Evolutionary conservation across 2,888 invertebrate genomes (phyloP).

Genomic region (Leucophora obtusa): DNA sequence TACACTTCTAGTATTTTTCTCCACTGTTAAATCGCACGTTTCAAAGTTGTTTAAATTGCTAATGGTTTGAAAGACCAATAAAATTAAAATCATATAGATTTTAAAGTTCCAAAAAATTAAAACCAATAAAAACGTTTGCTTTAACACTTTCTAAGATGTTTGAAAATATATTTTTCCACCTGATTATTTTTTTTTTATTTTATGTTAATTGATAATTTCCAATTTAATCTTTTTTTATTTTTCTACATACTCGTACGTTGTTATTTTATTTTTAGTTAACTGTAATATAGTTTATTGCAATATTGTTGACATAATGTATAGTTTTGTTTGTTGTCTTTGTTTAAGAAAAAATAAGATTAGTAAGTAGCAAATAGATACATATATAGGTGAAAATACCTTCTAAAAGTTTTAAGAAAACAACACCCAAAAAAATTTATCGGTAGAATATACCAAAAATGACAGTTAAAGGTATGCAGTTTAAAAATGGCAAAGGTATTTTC

Average conservation of each 20-base stretch:
- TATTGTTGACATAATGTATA: conserved; percentile 32
- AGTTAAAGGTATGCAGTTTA: too few relatives aligned
- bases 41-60: not conserved
- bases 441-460: too few relatives aligned
- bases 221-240: conserved; percentile 45
- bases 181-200: not conserved
- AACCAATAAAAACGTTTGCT: too few relatives aligned
- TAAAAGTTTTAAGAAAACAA: too few relatives aligned
- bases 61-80: not conserved
- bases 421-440: too few relatives aligned
- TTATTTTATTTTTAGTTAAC: conserved; percentile 48
- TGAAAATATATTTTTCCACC: too few relatives aligned
- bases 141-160: too few relatives aligned
- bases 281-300: conserved; percentile 16
- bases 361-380: not conserved
- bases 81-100: too few relatives aligned
- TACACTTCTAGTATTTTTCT: not conserved
- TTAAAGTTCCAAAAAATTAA: too few relatives aligned
- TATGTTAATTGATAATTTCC: not conserved
- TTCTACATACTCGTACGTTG: conserved; percentile 16
- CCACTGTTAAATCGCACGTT: not conserved
- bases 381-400: not conserved
- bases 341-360: not conserved
- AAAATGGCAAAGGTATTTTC: too few relatives aligned
- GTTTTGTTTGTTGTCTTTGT: conserved; percentile 36